These are phyloP conservation scores for Drosophila formosana DNA, from an alignment of 2,888 invertebrate species.

Conservation along the genomic window DNA sequence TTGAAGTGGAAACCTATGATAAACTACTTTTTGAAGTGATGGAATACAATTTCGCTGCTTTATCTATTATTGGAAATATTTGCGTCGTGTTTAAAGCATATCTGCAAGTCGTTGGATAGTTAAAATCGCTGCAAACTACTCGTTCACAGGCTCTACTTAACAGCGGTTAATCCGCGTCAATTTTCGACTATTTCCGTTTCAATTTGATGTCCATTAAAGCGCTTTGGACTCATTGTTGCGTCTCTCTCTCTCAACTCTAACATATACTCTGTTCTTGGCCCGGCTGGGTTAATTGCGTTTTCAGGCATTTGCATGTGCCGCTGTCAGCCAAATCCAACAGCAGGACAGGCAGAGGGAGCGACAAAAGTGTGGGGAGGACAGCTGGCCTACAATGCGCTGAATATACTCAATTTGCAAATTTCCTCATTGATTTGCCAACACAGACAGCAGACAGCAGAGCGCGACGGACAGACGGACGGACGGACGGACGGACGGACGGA, in stretches of 20 bases:
- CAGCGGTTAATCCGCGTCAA: constrained; percentile 28
- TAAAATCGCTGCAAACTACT: background rate
- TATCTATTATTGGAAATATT: background rate
- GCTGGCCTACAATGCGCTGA: constrained; percentile 58
- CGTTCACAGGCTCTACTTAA: background rate
- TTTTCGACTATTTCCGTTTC: constrained; percentile 42
- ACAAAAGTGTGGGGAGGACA: constrained; percentile 27
- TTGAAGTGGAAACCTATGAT: no score
- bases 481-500: background rate
- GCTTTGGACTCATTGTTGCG: background rate
- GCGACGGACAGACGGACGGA: constrained; percentile 2
- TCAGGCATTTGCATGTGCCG: constrained; percentile 55
- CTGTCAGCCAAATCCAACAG: constrained; percentile 35
- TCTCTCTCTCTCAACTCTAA: background rate
- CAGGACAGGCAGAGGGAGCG: constrained; percentile 9
- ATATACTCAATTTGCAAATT: constrained; percentile 73
- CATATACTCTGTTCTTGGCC: constrained; percentile 25
- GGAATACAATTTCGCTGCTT: no score
- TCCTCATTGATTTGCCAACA: constrained; percentile 76
- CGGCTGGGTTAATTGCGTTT: constrained; percentile 56
- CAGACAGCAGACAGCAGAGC: constrained; percentile 60
- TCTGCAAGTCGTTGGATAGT: background rate
- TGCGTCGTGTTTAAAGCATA: background rate
- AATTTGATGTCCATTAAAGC: constrained; percentile 18
- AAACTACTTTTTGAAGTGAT: no score